phyloP scores from a whole-genome alignment of 2,113 vertebrate genomes.

The Paramormyrops kingsleyae region DNA sequence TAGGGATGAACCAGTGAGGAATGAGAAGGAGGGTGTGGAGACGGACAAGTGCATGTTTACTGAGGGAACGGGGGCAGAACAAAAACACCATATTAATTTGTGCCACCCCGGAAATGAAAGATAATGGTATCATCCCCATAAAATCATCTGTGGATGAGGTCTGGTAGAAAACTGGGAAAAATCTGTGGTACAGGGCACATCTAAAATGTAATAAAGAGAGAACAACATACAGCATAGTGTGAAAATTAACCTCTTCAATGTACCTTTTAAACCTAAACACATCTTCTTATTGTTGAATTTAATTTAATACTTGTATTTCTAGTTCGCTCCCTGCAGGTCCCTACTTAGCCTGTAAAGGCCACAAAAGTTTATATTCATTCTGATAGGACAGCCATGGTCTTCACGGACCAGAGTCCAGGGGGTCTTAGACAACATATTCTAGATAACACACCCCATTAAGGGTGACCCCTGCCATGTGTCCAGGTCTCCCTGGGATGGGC shows the following conservation, averaged over 20 bases:
- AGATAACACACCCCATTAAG: not conserved
- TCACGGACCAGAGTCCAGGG: not conserved
- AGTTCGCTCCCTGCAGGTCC: not conserved
- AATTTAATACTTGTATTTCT: not conserved
- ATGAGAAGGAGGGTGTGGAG: not conserved
- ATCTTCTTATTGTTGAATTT: not conserved
- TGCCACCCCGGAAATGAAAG: not conserved
- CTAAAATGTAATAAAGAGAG: not conserved
- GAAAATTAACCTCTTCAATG: not conserved
- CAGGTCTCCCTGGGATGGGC: not conserved
- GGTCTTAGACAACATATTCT: not conserved
- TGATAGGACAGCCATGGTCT: not conserved
- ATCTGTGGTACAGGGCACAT: not conserved
- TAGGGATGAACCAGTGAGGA: not conserved
- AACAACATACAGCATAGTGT: not conserved
- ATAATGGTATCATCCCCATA: not conserved
- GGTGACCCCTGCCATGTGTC: not conserved
- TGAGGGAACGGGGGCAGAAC: not conserved
- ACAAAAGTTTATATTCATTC: not conserved
- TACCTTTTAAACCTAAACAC: not conserved
- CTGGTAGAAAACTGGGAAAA: not conserved
- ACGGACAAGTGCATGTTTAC: not conserved
- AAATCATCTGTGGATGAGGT: not conserved
- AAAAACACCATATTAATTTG: not conserved
- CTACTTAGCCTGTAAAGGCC: not conserved